phyloP scores from a whole-genome alignment of 1,140 invertebrate genomes.

The Drosophila burlai region DNA sequence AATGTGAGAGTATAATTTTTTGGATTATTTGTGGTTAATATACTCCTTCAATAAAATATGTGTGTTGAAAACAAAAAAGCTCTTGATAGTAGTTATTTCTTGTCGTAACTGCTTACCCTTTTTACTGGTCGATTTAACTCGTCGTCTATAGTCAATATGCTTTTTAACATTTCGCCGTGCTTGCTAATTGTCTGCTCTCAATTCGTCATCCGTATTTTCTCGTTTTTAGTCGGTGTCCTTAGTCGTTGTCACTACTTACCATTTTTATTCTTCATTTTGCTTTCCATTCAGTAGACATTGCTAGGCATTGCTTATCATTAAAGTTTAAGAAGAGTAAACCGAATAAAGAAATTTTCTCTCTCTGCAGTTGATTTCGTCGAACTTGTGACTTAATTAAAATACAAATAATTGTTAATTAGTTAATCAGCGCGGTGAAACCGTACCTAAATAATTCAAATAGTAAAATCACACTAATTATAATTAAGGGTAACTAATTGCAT shows the following conservation, averaged over 20 bases:
- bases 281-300: too few relatives aligned
- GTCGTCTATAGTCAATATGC: background rate
- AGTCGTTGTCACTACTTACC: background rate
- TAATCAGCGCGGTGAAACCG: conserved; percentile 50
- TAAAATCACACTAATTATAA: conserved; percentile 73
- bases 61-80: background rate
- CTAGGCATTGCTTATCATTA: background rate
- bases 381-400: conserved; percentile 37
- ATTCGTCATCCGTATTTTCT: too few relatives aligned
- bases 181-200: too few relatives aligned
- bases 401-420: conserved; percentile 57
- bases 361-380: background rate
- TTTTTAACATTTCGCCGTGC: too few relatives aligned
- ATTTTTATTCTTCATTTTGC: background rate
- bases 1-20: background rate
- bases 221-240: too few relatives aligned
- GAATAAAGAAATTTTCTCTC: background rate
- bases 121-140: background rate
- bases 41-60: too few relatives aligned
- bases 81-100: too few relatives aligned
- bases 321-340: background rate
- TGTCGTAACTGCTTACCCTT: background rate
- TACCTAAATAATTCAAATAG: conserved; percentile 53
- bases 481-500: conserved; percentile 73
- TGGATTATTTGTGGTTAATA: too few relatives aligned